Conservation (phyloP, 1,140 invertebrate species). For the Saccostrea glomerata region DNA sequence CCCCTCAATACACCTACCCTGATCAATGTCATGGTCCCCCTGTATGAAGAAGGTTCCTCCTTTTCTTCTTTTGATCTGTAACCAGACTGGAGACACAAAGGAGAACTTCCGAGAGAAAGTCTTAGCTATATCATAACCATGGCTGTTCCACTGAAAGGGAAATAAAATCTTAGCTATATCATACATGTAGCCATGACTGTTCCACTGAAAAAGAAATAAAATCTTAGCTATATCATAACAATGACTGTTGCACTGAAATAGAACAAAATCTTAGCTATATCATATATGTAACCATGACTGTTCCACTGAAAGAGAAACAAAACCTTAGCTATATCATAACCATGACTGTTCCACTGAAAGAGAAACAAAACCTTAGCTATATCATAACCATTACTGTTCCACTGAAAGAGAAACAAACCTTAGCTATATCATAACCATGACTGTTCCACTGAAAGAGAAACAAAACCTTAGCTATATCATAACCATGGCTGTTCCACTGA, state of each 20-base stretch:
- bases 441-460: no score
- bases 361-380: no score
- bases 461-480: no score
- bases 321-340: conserved; percentile 95
- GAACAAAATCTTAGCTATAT: no score
- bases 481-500: no score
- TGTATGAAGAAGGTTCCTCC: conserved; percentile 79
- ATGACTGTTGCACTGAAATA: no score
- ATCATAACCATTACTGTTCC: no score
- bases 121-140: conserved; percentile 96
- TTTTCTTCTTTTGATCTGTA: conserved; percentile 86
- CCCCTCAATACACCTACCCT: conserved; percentile 76
- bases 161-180: conserved; percentile 39
- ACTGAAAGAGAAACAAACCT: no score
- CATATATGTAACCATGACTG: no score
- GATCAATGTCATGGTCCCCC: conserved; percentile 84
- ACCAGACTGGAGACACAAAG: conserved; percentile 95
- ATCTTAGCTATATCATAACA: no score
- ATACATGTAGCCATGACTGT: conserved; percentile 80
- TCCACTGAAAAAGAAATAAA: conserved; percentile 88
- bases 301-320: conserved; percentile 88
- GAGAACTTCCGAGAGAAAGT: conserved; percentile 93
- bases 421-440: no score
- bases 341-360: conserved; percentile 95
- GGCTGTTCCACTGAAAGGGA: conserved; percentile 92